Percentiles rank a stretch among this genome's conserved stretches.
Evolutionary conservation across 2,113 vertebrate genomes (phyloP).

Genomic region (Odontophorus gujanensis): DNA sequence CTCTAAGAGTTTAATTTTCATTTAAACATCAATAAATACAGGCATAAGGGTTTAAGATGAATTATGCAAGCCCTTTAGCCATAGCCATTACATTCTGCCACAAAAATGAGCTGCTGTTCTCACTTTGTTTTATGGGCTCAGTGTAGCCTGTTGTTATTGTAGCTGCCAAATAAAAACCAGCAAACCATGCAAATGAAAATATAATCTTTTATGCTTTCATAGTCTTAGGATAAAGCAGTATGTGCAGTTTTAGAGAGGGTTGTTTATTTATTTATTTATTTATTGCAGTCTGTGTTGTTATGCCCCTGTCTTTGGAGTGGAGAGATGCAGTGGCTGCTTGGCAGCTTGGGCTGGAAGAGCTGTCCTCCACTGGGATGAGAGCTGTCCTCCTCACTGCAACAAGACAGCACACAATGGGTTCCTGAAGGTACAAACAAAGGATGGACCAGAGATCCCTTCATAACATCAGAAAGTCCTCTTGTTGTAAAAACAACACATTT

Average conservation of each 20-base stretch:
- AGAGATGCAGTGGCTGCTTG: not conserved
- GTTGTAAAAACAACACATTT: constrained; percentile 28
- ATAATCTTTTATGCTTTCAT: constrained; percentile 74
- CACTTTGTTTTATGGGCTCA: constrained; percentile 81
- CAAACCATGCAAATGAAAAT: constrained; percentile 83
- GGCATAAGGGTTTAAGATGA: constrained; percentile 78
- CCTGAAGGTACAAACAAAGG: not conserved
- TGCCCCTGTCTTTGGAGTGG: not conserved
- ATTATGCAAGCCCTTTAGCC: constrained; percentile 79
- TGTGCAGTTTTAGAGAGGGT: constrained; percentile 20
- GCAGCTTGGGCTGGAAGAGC: not conserved
- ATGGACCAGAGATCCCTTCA: not conserved
- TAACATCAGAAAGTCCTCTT: not conserved
- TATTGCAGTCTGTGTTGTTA: not conserved
- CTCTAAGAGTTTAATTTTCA: constrained; percentile 79
- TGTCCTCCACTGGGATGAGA: not conserved
- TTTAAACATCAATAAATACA: constrained; percentile 82
- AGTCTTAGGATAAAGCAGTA: constrained; percentile 57
- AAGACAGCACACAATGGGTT: not conserved
- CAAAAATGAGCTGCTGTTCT: constrained; percentile 81
- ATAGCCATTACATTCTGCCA: constrained; percentile 75
- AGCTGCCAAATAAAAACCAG: constrained; percentile 82
- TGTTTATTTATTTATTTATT: not conserved
- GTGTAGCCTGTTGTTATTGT: constrained; percentile 76
- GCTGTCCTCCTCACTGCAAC: constrained; percentile 2